Conservation (phyloP, 2,113 vertebrate species). For the Ammospiza nelsoni region DNA sequence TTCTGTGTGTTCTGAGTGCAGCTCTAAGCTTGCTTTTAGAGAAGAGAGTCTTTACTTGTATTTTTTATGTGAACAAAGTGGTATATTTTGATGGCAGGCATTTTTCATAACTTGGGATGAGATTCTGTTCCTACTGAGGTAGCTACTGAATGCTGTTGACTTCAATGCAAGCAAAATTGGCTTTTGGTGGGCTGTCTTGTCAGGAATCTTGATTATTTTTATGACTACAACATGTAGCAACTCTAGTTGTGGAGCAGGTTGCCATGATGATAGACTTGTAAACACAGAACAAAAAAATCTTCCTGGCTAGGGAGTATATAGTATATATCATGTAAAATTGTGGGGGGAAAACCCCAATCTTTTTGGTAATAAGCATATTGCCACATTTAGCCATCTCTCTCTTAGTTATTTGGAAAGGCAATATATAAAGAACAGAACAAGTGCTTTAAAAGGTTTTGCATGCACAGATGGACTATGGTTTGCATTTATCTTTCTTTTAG, state of each 20-base stretch:
- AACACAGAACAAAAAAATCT: background rate
- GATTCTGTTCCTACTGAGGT: background rate
- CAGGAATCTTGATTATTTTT: background rate
- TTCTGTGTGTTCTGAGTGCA: background rate
- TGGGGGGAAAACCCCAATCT: background rate
- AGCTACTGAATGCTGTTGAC: background rate
- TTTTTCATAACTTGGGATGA: background rate
- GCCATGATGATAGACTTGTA: background rate
- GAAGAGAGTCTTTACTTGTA: background rate
- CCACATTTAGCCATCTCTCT: background rate
- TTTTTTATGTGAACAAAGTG: background rate
- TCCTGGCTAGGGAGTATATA: background rate
- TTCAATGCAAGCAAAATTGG: background rate
- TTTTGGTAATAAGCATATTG: background rate
- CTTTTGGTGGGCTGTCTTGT: background rate
- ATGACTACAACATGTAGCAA: background rate
- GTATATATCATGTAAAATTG: background rate
- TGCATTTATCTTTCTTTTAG: slow-evolving; percentile 5
- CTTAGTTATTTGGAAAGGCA: background rate
- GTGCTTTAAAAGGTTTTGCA: background rate
- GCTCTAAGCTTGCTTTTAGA: background rate
- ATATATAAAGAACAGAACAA: background rate
- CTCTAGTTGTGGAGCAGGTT: background rate
- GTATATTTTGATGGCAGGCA: background rate
- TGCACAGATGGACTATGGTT: background rate